Percentiles rank a stretch among this genome's conserved stretches.
Evolutionary conservation across 2,797 vertebrate genomes (phyloP).

Genomic region (Coregonus ussuriensis): DNA sequence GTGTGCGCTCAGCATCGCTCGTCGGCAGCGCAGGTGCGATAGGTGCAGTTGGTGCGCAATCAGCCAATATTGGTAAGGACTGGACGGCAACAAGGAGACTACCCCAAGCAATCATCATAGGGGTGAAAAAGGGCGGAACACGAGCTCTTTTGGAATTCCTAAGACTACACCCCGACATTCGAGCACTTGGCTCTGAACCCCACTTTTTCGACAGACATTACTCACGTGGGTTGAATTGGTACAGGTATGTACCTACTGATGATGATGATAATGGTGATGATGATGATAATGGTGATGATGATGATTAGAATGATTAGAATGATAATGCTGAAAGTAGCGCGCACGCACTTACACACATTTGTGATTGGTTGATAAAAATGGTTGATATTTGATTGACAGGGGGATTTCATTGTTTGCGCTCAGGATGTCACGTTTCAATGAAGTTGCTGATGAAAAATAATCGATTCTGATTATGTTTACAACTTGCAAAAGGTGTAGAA

Average conservation of each 20-base stretch:
- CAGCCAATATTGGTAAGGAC: conserved; percentile 18
- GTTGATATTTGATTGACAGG: not conserved
- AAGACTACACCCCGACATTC: conserved; percentile 47
- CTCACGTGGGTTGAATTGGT: conserved; percentile 45
- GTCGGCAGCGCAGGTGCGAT: conserved; percentile 16
- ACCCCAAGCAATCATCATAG: conserved; percentile 48
- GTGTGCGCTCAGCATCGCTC: not conserved
- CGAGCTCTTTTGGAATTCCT: conserved; percentile 50
- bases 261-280: not conserved
- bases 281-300: too few species aligned
- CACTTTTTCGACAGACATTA: conserved; percentile 55
- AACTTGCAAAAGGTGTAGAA: not conserved
- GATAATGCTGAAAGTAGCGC: not conserved
- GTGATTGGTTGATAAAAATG: not conserved
- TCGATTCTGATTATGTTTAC: not conserved
- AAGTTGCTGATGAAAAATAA: not conserved
- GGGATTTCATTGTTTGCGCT: not conserved
- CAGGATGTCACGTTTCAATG: not conserved
- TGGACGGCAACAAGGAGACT: conserved; percentile 40
- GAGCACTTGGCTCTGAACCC: conserved; percentile 49
- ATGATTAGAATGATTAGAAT: not conserved
- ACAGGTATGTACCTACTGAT: conserved; percentile 43
- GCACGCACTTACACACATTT: not conserved
- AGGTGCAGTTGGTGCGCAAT: conserved; percentile 32
- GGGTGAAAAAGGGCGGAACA: conserved; percentile 47